Conservation (phyloP, 2,113 vertebrate genomes). For the Erythrocercus mccallii region DNA sequence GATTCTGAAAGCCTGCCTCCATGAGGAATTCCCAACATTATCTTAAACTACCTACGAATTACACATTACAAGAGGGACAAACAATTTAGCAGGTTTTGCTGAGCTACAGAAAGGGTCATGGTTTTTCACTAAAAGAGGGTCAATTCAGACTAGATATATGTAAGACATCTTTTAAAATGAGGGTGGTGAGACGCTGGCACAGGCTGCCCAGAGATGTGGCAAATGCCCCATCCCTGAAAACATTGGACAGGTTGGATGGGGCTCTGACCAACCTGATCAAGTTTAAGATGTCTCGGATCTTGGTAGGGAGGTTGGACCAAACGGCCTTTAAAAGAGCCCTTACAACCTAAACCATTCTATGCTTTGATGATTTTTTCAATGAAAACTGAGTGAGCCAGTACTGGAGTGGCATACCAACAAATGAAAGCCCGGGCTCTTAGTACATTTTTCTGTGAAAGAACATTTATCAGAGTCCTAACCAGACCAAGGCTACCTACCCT, state of each 20-base stretch:
- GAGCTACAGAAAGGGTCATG: background rate
- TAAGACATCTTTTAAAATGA: background rate
- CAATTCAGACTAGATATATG: background rate
- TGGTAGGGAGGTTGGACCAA: background rate
- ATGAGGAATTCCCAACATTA: background rate
- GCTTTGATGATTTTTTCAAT: background rate
- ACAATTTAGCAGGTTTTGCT: background rate
- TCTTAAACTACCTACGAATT: background rate
- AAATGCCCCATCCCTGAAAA: background rate
- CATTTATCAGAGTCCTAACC: background rate
- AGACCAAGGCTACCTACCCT: background rate
- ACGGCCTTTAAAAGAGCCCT: background rate
- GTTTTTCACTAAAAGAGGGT: background rate
- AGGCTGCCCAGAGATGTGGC: background rate
- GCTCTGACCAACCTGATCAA: background rate
- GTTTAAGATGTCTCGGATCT: background rate
- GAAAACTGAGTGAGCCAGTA: background rate
- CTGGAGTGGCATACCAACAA: background rate
- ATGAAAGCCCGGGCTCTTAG: background rate
- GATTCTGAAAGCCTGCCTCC: background rate
- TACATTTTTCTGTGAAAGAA: background rate
- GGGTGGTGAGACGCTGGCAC: background rate
- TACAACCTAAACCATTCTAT: background rate
- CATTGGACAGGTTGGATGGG: background rate
- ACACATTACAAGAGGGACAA: background rate